Conservation (phyloP, 2,797 vertebrate species). For the Buceros bicornis region DNA sequence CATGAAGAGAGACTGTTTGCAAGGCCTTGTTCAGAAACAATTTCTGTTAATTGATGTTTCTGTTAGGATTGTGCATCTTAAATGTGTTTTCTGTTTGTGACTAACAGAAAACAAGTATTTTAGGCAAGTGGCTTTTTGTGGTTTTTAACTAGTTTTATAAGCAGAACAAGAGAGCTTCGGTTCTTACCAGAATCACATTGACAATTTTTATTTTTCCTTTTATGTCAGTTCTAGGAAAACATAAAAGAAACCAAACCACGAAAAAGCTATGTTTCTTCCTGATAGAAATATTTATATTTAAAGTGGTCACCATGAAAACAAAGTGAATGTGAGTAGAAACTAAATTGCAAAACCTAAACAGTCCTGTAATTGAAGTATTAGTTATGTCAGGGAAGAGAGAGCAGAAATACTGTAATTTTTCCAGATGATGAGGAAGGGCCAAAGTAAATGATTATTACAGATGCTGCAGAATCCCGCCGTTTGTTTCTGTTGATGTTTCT, state of each 20-base stretch:
- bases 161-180: not conserved
- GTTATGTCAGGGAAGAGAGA: not conserved
- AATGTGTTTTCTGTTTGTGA: not conserved
- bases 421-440: not conserved
- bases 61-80: not conserved
- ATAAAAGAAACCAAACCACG: not conserved
- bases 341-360: not conserved
- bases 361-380: not conserved
- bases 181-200: not conserved
- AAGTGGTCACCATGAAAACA: not conserved
- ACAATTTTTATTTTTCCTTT: not conserved
- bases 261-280: conserved; percentile 3
- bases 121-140: not conserved
- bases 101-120: not conserved
- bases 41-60: not conserved
- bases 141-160: not conserved
- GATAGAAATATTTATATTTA: conserved; percentile 36
- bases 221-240: not conserved
- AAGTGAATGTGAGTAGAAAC: not conserved
- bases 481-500: not conserved
- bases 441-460: not conserved
- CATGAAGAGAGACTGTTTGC: not conserved
- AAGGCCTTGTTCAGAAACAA: not conserved
- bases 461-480: not conserved
- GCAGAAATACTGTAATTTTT: not conserved